Evolutionary conservation across 2,888 invertebrate genomes (phyloP), one percentile per base, ranked within the genome.

Genomic region (Galeopsomyia nigrocyanea): DNA sequence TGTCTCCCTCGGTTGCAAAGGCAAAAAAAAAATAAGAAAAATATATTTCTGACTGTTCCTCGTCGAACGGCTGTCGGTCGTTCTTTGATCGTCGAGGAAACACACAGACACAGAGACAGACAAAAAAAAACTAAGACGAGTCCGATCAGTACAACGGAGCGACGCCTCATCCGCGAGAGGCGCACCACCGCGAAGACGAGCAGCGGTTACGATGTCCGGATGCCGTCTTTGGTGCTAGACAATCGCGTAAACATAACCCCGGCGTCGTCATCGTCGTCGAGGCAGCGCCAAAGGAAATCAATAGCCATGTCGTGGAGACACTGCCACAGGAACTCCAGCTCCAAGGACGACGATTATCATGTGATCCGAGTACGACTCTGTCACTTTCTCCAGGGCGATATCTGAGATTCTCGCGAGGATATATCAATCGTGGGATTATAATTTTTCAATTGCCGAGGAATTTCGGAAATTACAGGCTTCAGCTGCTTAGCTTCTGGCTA

Each of bases 281-380:
- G 56, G 39, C 49, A 56, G 13, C 39, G 14, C 21, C 19, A 17
- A 39, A 39, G 31, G 26, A 19, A 26, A 68, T 47, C 61, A 62
- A 61, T 49, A 62, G 51, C 39, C 39, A 75, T 76, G 76, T 76
- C 76, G 55, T 76, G 76, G 76, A 76, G 76, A 63, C 75, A 75
- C 66, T 66, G 71, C 49, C 72, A 75, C 7, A 39, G 39, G 56
- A 75, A 64, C 53, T 70, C 69, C 47, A 17, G 39, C 49, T 46
- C 58, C 65, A 72, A 75, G 31, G 71, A 73, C 70, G 70, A 75
- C 69, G 64, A 74, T 31, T 76, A 53, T 51, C 71, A 71, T 47
- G 17, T 58, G 47, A 63, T 69, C 26, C 50, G 71, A 65, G 75
- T 72, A 66, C 66, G 71, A 21, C 26, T 14, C 26, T 14, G 22